phyloP scores from a whole-genome alignment of 2,797 vertebrate genomes.

The Todus mexicanus region DNA sequence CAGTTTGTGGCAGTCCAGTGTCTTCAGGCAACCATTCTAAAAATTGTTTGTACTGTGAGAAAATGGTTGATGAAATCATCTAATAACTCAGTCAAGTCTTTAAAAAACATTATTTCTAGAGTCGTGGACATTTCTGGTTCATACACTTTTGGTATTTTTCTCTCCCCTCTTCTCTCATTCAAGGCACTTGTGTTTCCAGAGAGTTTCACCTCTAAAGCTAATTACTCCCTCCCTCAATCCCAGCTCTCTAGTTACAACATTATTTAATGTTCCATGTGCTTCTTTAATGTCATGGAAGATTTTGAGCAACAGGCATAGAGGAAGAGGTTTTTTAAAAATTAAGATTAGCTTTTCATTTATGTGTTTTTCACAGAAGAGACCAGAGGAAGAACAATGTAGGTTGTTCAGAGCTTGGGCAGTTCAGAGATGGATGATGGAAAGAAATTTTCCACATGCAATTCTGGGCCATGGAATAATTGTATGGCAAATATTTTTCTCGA shows the following conservation, averaged over 20 bases:
- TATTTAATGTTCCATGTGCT: background rate
- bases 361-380: background rate
- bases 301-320: background rate
- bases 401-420: background rate
- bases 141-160: background rate
- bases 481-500: background rate
- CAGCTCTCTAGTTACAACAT: background rate
- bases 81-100: background rate
- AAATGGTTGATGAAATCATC: background rate
- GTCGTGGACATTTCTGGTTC: background rate
- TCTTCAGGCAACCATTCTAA: background rate
- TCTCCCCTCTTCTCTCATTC: background rate
- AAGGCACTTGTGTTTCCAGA: background rate
- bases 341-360: background rate
- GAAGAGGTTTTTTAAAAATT: background rate
- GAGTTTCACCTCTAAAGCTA: background rate
- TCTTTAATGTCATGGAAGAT: background rate
- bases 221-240: background rate
- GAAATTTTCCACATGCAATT: background rate
- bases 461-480: background rate
- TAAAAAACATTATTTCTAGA: background rate
- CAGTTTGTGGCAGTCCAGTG: background rate
- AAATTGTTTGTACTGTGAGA: background rate
- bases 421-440: background rate
- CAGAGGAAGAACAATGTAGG: background rate